phyloP scores from a whole-genome alignment of 1,140 invertebrate genomes.

The Drosophila santomea region DNA sequence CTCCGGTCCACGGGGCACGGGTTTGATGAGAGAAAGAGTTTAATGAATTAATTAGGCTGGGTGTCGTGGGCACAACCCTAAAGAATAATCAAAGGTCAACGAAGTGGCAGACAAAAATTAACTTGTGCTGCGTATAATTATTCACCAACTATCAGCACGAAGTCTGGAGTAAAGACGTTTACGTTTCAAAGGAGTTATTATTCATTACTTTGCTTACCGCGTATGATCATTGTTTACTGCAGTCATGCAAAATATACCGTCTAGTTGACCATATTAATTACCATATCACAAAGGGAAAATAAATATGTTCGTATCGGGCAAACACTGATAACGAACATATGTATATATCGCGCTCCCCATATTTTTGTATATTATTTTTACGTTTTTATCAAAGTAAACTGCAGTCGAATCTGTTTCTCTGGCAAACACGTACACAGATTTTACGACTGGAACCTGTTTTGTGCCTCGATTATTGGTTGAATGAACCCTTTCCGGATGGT shows the following conservation, averaged over 20 bases:
- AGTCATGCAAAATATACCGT: conserved; percentile 32
- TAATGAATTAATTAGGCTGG: conserved; percentile 48
- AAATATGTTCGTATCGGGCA: conserved; percentile 44
- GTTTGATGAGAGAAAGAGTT: conserved; percentile 17
- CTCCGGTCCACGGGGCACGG: conserved; percentile 17
- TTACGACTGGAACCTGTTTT: conserved; percentile 67
- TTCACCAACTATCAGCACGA: not conserved
- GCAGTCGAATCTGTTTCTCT: conserved; percentile 45
- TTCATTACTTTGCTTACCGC: not conserved
- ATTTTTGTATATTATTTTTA: conserved; percentile 40
- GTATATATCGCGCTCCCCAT: conserved; percentile 5
- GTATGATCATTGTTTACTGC: conserved; percentile 16
- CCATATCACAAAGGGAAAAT: conserved; percentile 32
- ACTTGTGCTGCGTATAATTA: not conserved
- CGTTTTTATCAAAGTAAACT: conserved; percentile 56
- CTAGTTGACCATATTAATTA: conserved; percentile 22
- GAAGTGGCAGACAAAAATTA: conserved; percentile 34
- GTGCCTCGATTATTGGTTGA: conserved; percentile 68
- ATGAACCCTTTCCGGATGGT: conserved; percentile 71
- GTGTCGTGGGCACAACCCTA: not conserved
- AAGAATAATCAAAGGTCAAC: conserved; percentile 37
- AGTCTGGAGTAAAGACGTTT: not conserved
- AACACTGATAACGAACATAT: conserved; percentile 44
- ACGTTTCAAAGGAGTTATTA: not conserved
- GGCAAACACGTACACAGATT: conserved; percentile 56